These are phyloP conservation scores for Emydocephalus ijimae DNA, from an alignment of 2,113 vertebrate genomes.

Conservation along the genomic window DNA sequence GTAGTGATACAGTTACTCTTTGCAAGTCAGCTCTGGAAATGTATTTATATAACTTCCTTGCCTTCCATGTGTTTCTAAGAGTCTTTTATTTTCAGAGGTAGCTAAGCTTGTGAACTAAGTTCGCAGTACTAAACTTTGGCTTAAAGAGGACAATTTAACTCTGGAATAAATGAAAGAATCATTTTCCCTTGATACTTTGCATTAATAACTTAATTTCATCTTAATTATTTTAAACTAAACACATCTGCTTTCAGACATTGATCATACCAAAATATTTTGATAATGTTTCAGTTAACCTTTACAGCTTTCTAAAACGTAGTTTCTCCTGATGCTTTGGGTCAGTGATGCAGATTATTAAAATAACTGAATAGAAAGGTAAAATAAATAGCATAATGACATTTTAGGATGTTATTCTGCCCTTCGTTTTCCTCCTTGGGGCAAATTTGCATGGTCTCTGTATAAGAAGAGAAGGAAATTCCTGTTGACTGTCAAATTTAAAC, in stretches of 20 bases:
- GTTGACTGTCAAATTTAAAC: slow-evolving; percentile 1
- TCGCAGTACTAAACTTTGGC: background rate
- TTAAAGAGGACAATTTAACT: background rate
- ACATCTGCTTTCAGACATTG: background rate
- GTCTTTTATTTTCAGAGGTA: slow-evolving; percentile 10
- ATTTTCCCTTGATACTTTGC: background rate
- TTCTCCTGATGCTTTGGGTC: background rate
- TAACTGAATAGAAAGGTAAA: background rate
- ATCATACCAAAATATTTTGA: background rate
- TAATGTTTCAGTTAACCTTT: background rate
- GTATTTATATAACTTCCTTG: slow-evolving; percentile 14
- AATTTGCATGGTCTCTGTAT: background rate
- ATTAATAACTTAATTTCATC: background rate
- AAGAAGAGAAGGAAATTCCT: background rate
- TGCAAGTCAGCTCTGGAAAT: background rate
- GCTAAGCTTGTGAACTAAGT: background rate
- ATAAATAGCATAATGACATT: background rate
- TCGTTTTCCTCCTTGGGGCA: background rate
- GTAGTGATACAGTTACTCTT: background rate
- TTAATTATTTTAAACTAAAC: background rate
- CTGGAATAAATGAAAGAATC: background rate
- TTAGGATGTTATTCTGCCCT: background rate
- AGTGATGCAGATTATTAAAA: background rate
- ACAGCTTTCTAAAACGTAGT: background rate
- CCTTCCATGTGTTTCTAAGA: background rate